phyloP scores from a whole-genome alignment of 92 coral and sea anemone species.

The Epizoanthus ramosus region DNA sequence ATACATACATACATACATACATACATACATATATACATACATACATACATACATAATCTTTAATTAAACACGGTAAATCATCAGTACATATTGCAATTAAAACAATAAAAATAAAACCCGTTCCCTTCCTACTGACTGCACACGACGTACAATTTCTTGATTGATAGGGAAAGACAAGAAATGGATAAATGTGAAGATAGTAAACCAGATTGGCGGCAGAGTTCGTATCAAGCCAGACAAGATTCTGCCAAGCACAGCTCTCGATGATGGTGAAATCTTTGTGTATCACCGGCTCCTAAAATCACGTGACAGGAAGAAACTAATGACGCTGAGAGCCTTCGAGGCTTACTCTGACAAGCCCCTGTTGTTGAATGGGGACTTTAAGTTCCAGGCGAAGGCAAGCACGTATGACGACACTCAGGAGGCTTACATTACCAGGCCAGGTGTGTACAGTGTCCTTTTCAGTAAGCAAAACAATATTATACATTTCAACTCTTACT shows the following conservation, averaged over 20 bases:
- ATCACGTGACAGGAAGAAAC: constrained; percentile 55
- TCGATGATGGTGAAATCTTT: constrained; percentile 67
- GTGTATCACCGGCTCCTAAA: constrained; percentile 68
- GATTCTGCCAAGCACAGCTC: constrained; percentile 58
- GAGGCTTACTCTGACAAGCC: constrained; percentile 67
- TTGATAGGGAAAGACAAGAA: constrained; percentile 57
- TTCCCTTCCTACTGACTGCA: background rate
- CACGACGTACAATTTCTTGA: background rate
- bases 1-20: no score
- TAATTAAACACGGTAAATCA: no score
- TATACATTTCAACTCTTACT: no score
- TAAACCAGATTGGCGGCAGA: constrained; percentile 63
- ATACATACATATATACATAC: no score
- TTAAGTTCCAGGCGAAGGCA: constrained; percentile 40
- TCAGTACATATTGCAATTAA: no score
- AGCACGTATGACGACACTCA: constrained; percentile 63
- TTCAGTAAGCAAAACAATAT: no score
- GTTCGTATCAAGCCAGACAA: constrained; percentile 56
- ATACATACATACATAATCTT: no score
- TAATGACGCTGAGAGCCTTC: constrained; percentile 49
- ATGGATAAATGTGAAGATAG: constrained; percentile 69
- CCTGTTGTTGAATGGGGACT: constrained; percentile 54
- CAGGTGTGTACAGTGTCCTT: constrained; percentile 29
- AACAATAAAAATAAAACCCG: background rate
- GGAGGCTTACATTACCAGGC: constrained; percentile 57